A percentile compares a stretch with the other conserved stretches of the same genome.
phyloP scores from a whole-genome alignment of 2,797 vertebrate species.

The Dendrocincla fuliginosa region DNA sequence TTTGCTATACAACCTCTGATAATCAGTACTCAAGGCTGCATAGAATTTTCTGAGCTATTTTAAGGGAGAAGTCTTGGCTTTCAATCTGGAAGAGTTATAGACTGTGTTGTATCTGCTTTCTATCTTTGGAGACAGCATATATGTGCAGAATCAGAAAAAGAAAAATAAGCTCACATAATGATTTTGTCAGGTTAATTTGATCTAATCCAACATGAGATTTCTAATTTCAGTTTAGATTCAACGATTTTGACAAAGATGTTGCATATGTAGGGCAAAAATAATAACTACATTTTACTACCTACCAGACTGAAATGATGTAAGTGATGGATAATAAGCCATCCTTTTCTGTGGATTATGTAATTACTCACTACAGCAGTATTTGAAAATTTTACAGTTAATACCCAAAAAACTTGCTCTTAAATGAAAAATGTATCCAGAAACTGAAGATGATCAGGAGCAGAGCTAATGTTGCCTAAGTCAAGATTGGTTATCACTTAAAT shows the following conservation, averaged over 20 bases:
- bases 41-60: neutral
- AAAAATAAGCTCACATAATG: neutral
- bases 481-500: neutral
- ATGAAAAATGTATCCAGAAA: neutral
- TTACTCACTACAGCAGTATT: neutral
- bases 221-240: neutral
- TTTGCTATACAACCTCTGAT: neutral
- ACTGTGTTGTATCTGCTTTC: neutral
- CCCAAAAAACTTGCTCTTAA: neutral
- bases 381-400: neutral
- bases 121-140: fast-evolving
- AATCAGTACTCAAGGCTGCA: neutral
- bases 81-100: neutral
- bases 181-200: neutral
- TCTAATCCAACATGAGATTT: neutral
- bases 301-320: neutral
- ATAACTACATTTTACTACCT: neutral
- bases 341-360: neutral
- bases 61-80: neutral
- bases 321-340: neutral
- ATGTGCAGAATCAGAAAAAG: neutral
- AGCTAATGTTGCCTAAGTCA: neutral
- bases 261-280: neutral
- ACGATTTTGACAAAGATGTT: neutral
- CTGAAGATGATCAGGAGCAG: neutral